These are phyloP conservation scores for Enteromius anoplus DNA, from an alignment of 2,797 vertebrate genomes.

Conservation along the genomic window DNA sequence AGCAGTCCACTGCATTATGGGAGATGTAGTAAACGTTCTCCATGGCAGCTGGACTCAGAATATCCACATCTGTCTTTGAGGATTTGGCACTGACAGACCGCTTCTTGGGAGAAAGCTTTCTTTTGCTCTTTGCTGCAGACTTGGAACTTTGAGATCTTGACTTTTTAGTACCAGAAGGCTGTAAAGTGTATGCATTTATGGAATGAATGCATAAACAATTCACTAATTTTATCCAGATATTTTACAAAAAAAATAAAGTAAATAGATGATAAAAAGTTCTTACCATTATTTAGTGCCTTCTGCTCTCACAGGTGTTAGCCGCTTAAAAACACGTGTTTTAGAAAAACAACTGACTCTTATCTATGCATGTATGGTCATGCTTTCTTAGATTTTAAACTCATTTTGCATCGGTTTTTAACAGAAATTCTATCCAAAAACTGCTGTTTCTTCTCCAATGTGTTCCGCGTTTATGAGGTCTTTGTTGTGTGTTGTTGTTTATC, in stretches of 20 bases:
- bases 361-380: too few relatives aligned
- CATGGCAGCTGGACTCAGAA: slow-evolving; percentile 83
- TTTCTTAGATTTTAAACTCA: background rate
- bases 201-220: background rate
- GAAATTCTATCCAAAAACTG: background rate
- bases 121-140: slow-evolving; percentile 69
- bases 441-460: background rate
- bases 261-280: background rate
- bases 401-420: background rate
- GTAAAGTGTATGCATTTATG: slow-evolving; percentile 34
- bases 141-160: slow-evolving; percentile 66
- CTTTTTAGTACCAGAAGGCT: slow-evolving; percentile 76
- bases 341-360: background rate
- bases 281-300: slow-evolving; percentile 19
- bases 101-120: slow-evolving; percentile 63
- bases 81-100: slow-evolving; percentile 71
- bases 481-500: slow-evolving; percentile 39
- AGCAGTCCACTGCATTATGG: slow-evolving; percentile 84
- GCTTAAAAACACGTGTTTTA: background rate
- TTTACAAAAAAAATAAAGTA: background rate
- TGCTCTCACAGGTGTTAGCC: background rate
- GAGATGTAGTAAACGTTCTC: slow-evolving; percentile 86
- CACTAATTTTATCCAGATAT: background rate
- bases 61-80: slow-evolving; percentile 69
- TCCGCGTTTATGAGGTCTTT: background rate